A percentile compares a stretch with the other conserved stretches of the same genome.
Conservation (phyloP, 35 echinoderm and acorn worm genomes). For the Amphiura filiformis region DNA sequence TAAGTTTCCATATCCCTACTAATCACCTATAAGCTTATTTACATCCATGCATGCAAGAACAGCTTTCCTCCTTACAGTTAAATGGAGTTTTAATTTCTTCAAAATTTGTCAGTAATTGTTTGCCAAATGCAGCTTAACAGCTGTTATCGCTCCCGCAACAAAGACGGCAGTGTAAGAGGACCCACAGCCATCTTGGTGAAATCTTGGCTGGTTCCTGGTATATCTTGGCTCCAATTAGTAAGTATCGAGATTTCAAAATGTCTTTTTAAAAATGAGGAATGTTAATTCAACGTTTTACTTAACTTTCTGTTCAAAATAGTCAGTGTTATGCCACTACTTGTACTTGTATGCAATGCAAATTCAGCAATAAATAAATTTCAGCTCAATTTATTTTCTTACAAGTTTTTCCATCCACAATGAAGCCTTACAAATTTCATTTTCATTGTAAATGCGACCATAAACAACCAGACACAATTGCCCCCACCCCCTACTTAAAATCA, state of each 20-base stretch:
- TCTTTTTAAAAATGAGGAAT: no score
- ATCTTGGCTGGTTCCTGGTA: neutral
- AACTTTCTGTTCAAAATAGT: no score
- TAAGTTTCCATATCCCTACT: no score
- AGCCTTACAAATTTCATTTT: neutral
- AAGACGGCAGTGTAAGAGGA: neutral
- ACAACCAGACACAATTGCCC: neutral
- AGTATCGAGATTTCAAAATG: no score
- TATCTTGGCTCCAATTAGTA: neutral
- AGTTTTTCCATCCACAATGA: no score
- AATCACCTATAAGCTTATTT: no score
- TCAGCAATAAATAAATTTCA: no score
- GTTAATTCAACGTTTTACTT: no score
- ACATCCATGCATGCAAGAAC: no score
- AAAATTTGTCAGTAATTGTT: slow-evolving; percentile 1
- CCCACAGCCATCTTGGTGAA: neutral
- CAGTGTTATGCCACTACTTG: no score
- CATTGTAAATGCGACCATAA: neutral
- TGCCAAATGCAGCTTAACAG: neutral
- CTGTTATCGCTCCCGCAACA: neutral
- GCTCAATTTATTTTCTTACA: no score
- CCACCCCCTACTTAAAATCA: neutral
- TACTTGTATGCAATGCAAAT: no score
- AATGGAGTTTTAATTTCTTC: slow-evolving; percentile 3
- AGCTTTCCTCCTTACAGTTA: slow-evolving; percentile 6